phyloP scores from a whole-genome alignment of 2,113 vertebrate species.

The Baryphthengus martii region DNA sequence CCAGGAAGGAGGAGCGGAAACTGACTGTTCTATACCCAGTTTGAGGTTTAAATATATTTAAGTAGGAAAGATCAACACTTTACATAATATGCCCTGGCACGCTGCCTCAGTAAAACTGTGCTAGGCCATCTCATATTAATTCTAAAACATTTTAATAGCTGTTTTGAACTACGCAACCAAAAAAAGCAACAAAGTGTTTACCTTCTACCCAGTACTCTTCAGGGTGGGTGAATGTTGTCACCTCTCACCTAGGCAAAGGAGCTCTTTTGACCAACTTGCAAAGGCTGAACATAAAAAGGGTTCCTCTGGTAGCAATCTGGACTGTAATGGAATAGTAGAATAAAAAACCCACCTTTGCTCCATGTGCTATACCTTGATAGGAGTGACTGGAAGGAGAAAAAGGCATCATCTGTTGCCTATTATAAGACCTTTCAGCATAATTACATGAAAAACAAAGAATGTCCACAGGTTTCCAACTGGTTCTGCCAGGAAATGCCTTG shows the following conservation, averaged over 20 bases:
- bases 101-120: not conserved
- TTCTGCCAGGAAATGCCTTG: not conserved
- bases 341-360: not conserved
- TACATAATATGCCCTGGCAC: constrained; percentile 39
- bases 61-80: constrained; percentile 12
- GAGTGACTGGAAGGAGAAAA: not conserved
- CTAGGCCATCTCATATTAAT: not conserved
- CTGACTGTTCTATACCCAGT: not conserved
- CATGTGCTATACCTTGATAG: not conserved
- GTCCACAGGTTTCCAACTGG: not conserved
- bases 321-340: not conserved
- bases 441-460: not conserved
- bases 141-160: not conserved
- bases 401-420: not conserved
- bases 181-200: not conserved
- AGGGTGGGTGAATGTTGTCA: not conserved
- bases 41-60: not conserved
- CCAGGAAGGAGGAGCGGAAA: constrained; percentile 42
- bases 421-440: not conserved
- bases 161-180: not conserved
- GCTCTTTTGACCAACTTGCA: not conserved
- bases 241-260: not conserved
- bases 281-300: not conserved
- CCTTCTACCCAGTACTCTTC: not conserved
- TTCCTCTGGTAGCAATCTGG: not conserved